Percentiles rank a stretch among this genome's conserved stretches.
Conservation (phyloP, 2,113 vertebrate species). For the Butorides virescens region DNA sequence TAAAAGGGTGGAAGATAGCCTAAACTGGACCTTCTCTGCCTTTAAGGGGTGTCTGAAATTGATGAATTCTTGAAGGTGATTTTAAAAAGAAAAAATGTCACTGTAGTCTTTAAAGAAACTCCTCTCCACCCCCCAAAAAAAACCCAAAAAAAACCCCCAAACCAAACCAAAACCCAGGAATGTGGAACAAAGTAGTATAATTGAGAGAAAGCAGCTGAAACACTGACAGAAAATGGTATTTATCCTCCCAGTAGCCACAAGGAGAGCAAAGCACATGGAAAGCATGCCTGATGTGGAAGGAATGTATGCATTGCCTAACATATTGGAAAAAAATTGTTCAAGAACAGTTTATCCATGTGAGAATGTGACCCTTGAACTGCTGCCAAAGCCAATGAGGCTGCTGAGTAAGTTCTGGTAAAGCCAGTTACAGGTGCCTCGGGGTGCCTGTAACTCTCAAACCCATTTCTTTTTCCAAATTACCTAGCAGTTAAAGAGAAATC, state of each 20-base stretch:
- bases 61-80: neutral
- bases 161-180: neutral
- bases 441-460: neutral
- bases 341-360: constrained; percentile 46
- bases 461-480: neutral
- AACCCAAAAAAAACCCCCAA: too few species aligned
- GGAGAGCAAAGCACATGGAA: constrained; percentile 41
- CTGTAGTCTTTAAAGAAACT: neutral
- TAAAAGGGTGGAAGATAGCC: neutral
- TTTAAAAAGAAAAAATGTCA: neutral
- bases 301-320: constrained; percentile 38
- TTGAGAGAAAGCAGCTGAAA: neutral
- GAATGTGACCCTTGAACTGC: constrained; percentile 50
- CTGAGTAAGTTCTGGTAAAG: constrained; percentile 33
- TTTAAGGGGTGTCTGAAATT: neutral
- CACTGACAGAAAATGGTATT: neutral
- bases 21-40: neutral
- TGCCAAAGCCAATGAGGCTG: constrained; percentile 28
- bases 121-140: neutral
- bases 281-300: constrained; percentile 48
- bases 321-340: constrained; percentile 34
- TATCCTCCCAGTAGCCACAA: constrained; percentile 18
- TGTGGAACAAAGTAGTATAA: neutral
- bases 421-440: constrained; percentile 1
- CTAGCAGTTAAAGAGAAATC: neutral